Conservation (phyloP, 2,797 vertebrate genomes). For the Halcyon smyrnensis region DNA sequence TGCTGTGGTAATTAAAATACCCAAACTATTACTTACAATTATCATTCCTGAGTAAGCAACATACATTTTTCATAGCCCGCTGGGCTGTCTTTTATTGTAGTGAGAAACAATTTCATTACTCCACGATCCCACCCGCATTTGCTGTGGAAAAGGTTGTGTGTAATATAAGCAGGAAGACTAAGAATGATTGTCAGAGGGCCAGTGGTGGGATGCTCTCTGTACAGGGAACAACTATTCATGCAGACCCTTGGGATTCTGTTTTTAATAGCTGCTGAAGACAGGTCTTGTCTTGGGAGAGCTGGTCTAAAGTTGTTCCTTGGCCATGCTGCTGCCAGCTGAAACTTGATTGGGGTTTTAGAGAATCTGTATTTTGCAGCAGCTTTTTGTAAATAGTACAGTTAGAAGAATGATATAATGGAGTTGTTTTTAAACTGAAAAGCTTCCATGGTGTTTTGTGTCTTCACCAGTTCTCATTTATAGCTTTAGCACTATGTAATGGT, state of each 20-base stretch:
- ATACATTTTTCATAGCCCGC: slow-evolving; percentile 45
- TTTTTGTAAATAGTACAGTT: background rate
- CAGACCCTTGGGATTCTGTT: background rate
- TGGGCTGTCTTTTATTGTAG: slow-evolving; percentile 44
- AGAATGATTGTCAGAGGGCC: slow-evolving; percentile 35
- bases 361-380: background rate
- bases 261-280: background rate
- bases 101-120: slow-evolving; percentile 39
- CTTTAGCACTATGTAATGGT: background rate
- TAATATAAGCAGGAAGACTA: slow-evolving; percentile 23
- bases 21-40: slow-evolving; percentile 20
- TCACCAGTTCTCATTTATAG: background rate
- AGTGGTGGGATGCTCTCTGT: background rate
- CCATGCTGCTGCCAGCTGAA: background rate
- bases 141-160: slow-evolving; percentile 27
- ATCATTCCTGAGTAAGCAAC: slow-evolving; percentile 20
- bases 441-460: background rate
- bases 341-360: background rate
- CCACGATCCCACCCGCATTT: background rate
- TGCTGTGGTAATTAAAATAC: slow-evolving; percentile 40
- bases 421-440: background rate
- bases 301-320: background rate
- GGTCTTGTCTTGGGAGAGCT: background rate
- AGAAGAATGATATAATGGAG: background rate
- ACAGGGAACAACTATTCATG: background rate